Evolutionary conservation across 1,140 invertebrate genomes (phyloP), one percentile per base, ranked within the genome.

Genomic region (Glossosoma conforme): DNA sequence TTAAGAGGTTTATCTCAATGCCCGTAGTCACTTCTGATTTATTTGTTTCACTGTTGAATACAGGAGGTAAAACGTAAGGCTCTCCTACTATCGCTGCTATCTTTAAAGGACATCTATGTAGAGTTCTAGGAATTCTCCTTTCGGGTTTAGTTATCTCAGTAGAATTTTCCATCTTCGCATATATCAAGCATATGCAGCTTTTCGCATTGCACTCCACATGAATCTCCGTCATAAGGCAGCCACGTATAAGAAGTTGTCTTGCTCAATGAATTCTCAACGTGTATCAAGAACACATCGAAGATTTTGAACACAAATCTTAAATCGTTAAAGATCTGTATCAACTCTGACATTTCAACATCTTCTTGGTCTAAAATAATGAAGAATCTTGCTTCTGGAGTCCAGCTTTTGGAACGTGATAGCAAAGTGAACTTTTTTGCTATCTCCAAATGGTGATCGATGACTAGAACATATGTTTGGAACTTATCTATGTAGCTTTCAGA

Each of bases 261-360:
- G 6, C 33, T 33, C 1, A 22, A 45, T 1, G 13, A 2, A 30
- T 38, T 44, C 19, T 41, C 33, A 1, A 21, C 21, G 1, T 30
- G 28, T 28, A 52, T 10, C 1, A 52, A 17, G 43, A 19, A 52
- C 1, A 37, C 50, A 24, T 52, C 36, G 17, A 52, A 40, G 2
- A 52, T 14, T 45, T 24, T 45, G 6, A 28, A 11, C 4, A n/a
- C n/a, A n/a, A 28, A 38, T 19, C 50, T 10, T 14, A 52, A 25
- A 13, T 52, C 40, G 17, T 52, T 52, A 18, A 52, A 52, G 5
- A 52, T 52, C 19, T 33, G 20, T 2, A 52, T 45, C n/a, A 45
- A 21, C 3, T 36, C 11, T 3, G 18, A 14, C 32, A 28, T 20
- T 14, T 52, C 28, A 2, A 41, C 21, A 14, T 19, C 17, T 13